Evolutionary conservation across 2,797 vertebrate genomes (phyloP), one percentile per base, ranked within the genome.

Genomic region (Chloroceryle amazona): DNA sequence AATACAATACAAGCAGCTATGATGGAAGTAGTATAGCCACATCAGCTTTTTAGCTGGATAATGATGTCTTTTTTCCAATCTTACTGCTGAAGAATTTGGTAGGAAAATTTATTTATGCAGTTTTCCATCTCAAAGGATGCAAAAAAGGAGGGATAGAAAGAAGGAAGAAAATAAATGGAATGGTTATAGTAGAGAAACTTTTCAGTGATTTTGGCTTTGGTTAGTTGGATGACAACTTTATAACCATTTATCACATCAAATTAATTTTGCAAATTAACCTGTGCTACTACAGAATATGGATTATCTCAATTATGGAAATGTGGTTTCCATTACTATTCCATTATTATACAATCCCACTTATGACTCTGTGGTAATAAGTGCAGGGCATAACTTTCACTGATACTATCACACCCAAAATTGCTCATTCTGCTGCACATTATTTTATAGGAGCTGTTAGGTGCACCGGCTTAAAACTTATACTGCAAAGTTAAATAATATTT

Each of bases 191-290:
- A 54, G 22, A 93, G 39, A 47, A 84, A 49, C 12, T 20, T 71
- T 46, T 75, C 47, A 57, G 54, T 89, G 80, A 65, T 85, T 96
- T 95, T 84, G 78, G 37, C 55, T 92, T 81, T 91, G 57, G 20
- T 65, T 81, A 61, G 33, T 39, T 6, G 8, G 37, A 22, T 46
- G 72, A 68, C 23, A 74, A 49, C 75, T 95, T 92, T 52, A 60
- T 80, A 57, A 65, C 39, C 57, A 89, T 96, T 89, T 89, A 54
- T 95, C 78, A 92, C 35, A 74, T 87, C 52, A 89, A 49, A 91
- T 71, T 90, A 96, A 94, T 96, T 97, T 96, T 94, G 52, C 33
- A 96, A 96, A 96, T 97, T 95, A 96, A 94, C 79, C 61, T 68
- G 29, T 68, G 55, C 21, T 89, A 58, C 72, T 94, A 72, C 35